A percentile compares a stretch with the other conserved stretches of the same genome.
phyloP scores from a whole-genome alignment of 92 coral and sea anemone genomes.

The Zoanthus sociatus region DNA sequence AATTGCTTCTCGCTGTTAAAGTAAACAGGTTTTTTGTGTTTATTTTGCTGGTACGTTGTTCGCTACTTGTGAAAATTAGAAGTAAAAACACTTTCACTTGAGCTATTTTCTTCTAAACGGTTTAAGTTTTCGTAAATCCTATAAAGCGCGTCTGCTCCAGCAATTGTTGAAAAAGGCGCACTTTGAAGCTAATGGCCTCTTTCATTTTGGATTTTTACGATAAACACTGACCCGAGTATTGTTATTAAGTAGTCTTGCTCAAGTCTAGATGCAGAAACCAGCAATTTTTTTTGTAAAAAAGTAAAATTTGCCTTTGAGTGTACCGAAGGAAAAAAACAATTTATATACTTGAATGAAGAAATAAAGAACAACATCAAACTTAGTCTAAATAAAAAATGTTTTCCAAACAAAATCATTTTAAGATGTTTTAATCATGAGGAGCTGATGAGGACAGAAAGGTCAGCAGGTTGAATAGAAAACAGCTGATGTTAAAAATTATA shows the following conservation, averaged over 20 bases:
- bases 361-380: background rate
- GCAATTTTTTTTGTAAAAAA: background rate
- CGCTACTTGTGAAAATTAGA: background rate
- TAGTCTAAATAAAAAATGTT: slow-evolving; percentile 18
- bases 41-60: background rate
- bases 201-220: background rate
- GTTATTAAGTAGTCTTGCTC: background rate
- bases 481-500: background rate
- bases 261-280: too few relatives aligned
- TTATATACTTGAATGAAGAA: background rate
- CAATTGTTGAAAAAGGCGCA: background rate
- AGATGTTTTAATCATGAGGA: slow-evolving; percentile 9
- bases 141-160: background rate
- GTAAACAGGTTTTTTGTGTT: slow-evolving; percentile 42
- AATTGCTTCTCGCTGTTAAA: slow-evolving; percentile 17
- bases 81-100: background rate
- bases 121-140: background rate
- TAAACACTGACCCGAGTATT: background rate
- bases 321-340: slow-evolving; percentile 18
- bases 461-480: slow-evolving; percentile 10
- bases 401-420: background rate
- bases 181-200: background rate
- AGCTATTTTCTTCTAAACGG: background rate
- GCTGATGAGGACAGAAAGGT: slow-evolving; percentile 24
- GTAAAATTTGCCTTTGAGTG: background rate